phyloP scores from a whole-genome alignment of 2,888 invertebrate genomes.

The Platyscelio sp. region DNA sequence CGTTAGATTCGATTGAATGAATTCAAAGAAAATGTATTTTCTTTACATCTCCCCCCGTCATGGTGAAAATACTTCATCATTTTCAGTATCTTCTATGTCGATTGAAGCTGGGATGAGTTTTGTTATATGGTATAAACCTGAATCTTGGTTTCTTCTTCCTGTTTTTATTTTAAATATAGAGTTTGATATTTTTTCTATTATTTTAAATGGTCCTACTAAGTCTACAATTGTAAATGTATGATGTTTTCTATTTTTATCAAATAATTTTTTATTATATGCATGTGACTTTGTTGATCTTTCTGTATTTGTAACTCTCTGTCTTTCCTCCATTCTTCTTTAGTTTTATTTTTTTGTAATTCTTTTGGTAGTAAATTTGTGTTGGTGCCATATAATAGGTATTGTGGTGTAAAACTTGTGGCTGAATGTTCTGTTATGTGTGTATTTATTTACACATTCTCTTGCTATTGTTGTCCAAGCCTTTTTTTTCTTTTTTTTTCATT shows the following conservation, averaged over 20 bases:
- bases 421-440: slow-evolving; percentile 25
- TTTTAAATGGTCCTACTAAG: slow-evolving; percentile 10
- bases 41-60: neutral
- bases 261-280: slow-evolving; percentile 4
- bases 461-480: slow-evolving; percentile 28
- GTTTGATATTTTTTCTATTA: slow-evolving; percentile 14
- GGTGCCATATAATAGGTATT: slow-evolving; percentile 13
- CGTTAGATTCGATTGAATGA: no score
- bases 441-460: slow-evolving; percentile 21
- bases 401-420: slow-evolving; percentile 15
- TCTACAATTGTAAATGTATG: neutral
- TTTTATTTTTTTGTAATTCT: slow-evolving; percentile 6
- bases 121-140: slow-evolving; percentile 14
- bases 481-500: slow-evolving; percentile 8
- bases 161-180: slow-evolving; percentile 3
- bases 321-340: slow-evolving; percentile 4
- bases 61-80: neutral
- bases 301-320: no score
- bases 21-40: neutral
- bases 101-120: slow-evolving; percentile 14
- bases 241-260: slow-evolving; percentile 16
- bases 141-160: slow-evolving; percentile 7
- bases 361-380: slow-evolving; percentile 8
- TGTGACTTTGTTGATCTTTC: slow-evolving; percentile 20
- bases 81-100: neutral